Conservation (phyloP, 1,140 invertebrate genomes). For the Drosophila tristis region DNA sequence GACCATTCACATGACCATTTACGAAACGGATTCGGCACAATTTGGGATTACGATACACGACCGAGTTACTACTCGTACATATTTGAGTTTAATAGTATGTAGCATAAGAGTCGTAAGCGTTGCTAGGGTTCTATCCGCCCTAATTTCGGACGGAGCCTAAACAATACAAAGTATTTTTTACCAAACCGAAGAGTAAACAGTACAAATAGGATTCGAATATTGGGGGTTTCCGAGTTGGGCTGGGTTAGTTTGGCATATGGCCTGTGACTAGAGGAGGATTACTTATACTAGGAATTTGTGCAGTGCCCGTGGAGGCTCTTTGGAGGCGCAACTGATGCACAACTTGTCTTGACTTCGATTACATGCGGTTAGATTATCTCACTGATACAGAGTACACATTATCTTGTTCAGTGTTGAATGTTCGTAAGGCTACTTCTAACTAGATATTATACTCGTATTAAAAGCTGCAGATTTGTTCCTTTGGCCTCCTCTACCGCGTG, state of each 20-base stretch:
- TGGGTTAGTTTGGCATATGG: conserved; percentile 3
- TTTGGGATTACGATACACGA: conserved; percentile 52
- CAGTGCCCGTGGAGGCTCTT: conserved; percentile 39
- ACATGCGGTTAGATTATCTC: conserved; percentile 38
- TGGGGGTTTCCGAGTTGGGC: conserved; percentile 17
- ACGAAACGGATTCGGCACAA: conserved; percentile 68
- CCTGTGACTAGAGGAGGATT: conserved; percentile 37
- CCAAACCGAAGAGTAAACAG: conserved; percentile 31
- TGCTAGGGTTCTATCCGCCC: conserved; percentile 14
- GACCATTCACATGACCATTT: conserved; percentile 22
- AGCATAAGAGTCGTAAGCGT: too few relatives aligned
- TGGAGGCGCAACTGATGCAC: conserved; percentile 21
- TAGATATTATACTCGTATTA: conserved; percentile 33
- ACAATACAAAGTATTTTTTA: conserved; percentile 40
- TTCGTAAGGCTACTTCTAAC: conserved; percentile 35
- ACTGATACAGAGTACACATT: conserved; percentile 35
- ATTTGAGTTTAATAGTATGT: too few relatives aligned
- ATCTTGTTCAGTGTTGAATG: too few relatives aligned
- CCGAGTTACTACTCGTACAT: conserved; percentile 17
- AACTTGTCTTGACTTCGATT: conserved; percentile 43
- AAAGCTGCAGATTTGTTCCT: conserved; percentile 15
- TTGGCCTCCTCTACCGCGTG: conserved; percentile 56
- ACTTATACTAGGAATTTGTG: conserved; percentile 42
- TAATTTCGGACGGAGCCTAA: conserved; percentile 68
- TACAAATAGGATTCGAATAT: conserved; percentile 27